phyloP scores from a whole-genome alignment of 2,113 vertebrate species.

The Aphyosemion australe region DNA sequence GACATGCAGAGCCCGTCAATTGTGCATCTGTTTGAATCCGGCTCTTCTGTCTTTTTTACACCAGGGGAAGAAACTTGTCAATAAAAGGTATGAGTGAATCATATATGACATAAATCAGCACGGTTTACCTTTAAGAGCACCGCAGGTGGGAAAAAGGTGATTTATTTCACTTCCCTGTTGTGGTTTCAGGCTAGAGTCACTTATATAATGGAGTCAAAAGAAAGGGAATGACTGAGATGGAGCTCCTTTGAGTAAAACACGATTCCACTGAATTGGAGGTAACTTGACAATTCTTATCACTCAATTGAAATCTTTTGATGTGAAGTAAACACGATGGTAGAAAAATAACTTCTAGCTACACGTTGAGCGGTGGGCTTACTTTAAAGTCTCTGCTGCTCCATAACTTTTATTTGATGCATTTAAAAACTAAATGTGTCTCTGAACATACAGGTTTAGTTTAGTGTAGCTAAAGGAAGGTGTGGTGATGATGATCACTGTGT shows the following conservation, averaged over 20 bases:
- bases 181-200: constrained; percentile 14
- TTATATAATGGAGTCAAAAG: constrained; percentile 19
- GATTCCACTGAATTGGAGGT: constrained; percentile 33
- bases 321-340: constrained; percentile 40
- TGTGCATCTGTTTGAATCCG: constrained; percentile 22
- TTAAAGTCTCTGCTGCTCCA: constrained; percentile 40
- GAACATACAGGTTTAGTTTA: constrained; percentile 10
- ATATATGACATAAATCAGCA: constrained; percentile 45
- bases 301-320: constrained; percentile 54
- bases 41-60: constrained; percentile 4
- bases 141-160: constrained; percentile 25
- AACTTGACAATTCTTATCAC: constrained; percentile 56
- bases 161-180: constrained; percentile 30
- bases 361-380: constrained; percentile 30
- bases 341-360: constrained; percentile 47
- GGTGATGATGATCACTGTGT: constrained; percentile 27
- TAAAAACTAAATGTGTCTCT: not conserved
- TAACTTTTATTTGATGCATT: not conserved
- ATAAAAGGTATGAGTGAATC: constrained; percentile 16
- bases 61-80: constrained; percentile 30
- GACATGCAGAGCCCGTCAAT: not conserved
- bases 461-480: not conserved
- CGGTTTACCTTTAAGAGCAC: constrained; percentile 23
- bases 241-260: constrained; percentile 42
- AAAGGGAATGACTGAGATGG: not conserved